Base-by-base conservation (phyloP, 2,888 invertebrate genomes). In the Iselma pallidipennis region DNA sequence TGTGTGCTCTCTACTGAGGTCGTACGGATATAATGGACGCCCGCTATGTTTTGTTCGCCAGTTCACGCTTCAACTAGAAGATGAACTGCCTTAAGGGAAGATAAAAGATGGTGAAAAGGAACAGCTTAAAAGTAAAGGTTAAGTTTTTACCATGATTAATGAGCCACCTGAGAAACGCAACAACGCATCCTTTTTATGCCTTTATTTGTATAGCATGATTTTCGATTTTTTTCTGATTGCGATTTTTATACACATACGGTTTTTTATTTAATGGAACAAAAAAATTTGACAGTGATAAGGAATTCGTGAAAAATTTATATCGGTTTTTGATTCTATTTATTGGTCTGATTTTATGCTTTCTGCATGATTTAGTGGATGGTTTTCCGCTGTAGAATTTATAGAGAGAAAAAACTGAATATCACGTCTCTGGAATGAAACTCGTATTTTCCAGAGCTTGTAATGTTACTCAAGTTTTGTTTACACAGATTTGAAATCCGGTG, bases 141-240 rank as follows among this genome's bases (percentile, higher is more conserved):
- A 65, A 66, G 63, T 66, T 65, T 37, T 59, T 61, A 59, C 58
- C 55, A 65, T 68, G 68, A 68, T 68, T 66, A 68, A 68, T 66
- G 68, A 62, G 62, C 63, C 61, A 67, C 63, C 67, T 67, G 65
- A 65, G 57, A 60, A 23, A 59, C 58, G 16, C 49, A 57, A 19
- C n/a, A 61, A 57, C 64, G 59, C 63, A 48, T 58, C 55, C 60
- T 33, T 12, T 31, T 55, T 12, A 64, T 57, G 61, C 55, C 51
- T 57, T 64, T 57, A 61, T 61, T 61, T 61, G 63, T 60, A 62
- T 49, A 48, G 45, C 37, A 19, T 48, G 48, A 33, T 55, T 37
- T 31, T 10, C n/a, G n/a, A 25, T 28, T 16, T 23, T 12, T 2
- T 4, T 23, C 12, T 45, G 3, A n/a, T 21, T 19, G 2, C 1